These are phyloP conservation scores for Fulmarus glacialis DNA, from an alignment of 2,113 vertebrate species.

Conservation along the genomic window DNA sequence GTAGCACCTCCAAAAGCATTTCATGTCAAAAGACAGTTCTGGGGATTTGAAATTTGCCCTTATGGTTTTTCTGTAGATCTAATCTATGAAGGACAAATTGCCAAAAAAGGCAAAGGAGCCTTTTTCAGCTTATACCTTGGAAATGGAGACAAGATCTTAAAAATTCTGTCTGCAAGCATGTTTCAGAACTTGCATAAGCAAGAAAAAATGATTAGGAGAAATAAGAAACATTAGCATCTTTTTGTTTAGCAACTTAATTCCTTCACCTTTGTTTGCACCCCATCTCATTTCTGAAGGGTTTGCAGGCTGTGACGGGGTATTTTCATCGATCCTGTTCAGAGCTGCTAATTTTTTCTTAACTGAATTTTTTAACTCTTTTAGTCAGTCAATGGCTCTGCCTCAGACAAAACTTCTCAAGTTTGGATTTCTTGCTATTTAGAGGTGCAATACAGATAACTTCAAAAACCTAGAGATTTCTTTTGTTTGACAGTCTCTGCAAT, in stretches of 20 bases:
- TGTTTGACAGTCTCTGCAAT: constrained; percentile 34
- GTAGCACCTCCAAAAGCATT: background rate
- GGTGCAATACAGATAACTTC: constrained; percentile 1
- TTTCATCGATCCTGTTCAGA: background rate
- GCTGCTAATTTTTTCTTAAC: background rate
- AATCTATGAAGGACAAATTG: background rate
- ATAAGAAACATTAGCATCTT: background rate
- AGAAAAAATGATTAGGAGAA: background rate
- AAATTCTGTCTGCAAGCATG: background rate
- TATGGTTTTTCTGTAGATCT: background rate
- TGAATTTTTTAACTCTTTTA: background rate
- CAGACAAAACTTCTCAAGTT: background rate
- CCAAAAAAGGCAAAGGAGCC: background rate
- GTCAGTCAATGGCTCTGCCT: background rate
- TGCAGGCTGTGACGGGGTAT: background rate
- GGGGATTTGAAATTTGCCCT: background rate
- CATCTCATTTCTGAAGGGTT: background rate
- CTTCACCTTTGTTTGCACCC: background rate
- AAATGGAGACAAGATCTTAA: background rate
- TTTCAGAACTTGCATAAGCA: background rate
- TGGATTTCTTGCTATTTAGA: constrained; percentile 9
- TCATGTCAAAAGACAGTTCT: background rate
- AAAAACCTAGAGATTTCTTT: constrained; percentile 49
- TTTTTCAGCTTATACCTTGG: background rate
- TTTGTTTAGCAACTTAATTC: background rate